Conservation (phyloP, 2,797 vertebrate genomes). For the Hybognathus amarus region DNA sequence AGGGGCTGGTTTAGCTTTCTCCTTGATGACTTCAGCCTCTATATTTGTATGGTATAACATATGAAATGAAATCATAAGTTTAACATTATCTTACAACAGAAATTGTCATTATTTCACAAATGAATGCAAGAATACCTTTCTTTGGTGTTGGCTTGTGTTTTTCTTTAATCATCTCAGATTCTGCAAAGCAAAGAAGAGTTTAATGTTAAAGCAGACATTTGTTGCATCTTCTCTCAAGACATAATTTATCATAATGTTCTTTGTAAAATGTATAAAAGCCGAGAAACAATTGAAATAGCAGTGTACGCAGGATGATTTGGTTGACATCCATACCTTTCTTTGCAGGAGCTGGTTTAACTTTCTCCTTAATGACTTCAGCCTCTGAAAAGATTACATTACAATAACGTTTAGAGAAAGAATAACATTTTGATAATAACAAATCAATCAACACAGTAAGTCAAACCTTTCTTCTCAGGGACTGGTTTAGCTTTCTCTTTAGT, state of each 20-base stretch:
- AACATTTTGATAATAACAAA: neutral
- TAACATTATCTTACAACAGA: neutral
- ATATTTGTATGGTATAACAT: neutral
- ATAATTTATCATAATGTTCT: neutral
- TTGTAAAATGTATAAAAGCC: neutral
- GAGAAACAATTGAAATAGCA: neutral
- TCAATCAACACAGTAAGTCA: neutral
- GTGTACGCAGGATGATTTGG: neutral
- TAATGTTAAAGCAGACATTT: no score
- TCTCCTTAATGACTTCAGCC: conserved; percentile 24
- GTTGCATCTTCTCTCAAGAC: neutral
- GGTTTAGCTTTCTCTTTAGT: conserved; percentile 14
- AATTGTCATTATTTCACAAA: neutral
- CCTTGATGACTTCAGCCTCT: neutral
- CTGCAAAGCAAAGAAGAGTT: conserved; percentile 21
- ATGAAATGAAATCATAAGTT: neutral
- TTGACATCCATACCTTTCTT: conserved; percentile 27
- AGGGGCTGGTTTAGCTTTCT: conserved; percentile 55
- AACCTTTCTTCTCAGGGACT: conserved; percentile 31
- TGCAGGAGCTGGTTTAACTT: conserved; percentile 5
- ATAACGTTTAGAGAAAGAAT: neutral
- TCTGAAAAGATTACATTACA: conserved; percentile 5
- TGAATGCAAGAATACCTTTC: conserved; percentile 5
- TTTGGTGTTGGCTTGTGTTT: conserved; percentile 39
- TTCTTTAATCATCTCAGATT: conserved; percentile 30